These are phyloP conservation scores for Mycetomoellerius zeteki DNA, from an alignment of 1,140 invertebrate genomes.

Conservation along the genomic window DNA sequence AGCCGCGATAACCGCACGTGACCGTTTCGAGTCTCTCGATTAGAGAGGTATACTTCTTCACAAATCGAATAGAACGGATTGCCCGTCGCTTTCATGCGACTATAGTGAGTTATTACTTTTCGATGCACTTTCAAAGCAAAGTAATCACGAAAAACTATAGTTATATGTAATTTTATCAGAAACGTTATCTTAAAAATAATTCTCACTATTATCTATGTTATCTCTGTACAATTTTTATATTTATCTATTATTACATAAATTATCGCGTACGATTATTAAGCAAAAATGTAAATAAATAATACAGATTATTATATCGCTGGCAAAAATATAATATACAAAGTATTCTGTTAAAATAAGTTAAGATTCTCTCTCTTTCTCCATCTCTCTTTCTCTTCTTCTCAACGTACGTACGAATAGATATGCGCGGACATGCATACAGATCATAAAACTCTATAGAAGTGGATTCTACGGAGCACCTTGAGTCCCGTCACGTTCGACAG, in stretches of 20 bases:
- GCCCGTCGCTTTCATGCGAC: conserved; percentile 31
- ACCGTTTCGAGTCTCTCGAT: conserved; percentile 53
- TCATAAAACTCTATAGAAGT: conserved; percentile 35
- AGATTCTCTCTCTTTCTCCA: background rate
- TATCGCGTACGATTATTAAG: conserved; percentile 8
- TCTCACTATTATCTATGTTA: background rate
- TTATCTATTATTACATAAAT: background rate
- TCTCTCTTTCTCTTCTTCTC: background rate
- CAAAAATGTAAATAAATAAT: background rate
- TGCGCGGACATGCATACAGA: background rate
- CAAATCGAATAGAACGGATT: conserved; percentile 38
- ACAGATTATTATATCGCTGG: background rate
- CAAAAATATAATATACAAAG: background rate
- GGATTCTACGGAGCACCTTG: background rate
- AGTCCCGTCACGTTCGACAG: conserved; percentile 70
- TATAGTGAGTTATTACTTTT: conserved; percentile 20
- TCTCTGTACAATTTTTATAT: background rate
- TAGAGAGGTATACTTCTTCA: conserved; percentile 52
- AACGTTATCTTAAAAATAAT: background rate
- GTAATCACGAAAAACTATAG: background rate
- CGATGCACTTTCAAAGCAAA: background rate
- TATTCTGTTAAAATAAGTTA: background rate
- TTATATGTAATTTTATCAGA: conserved; percentile 1
- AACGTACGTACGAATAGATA: background rate
- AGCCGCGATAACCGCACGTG: conserved; percentile 61